Base-by-base conservation (phyloP, 2,113 vertebrate species). In the Phoxinus phoxinus region DNA sequence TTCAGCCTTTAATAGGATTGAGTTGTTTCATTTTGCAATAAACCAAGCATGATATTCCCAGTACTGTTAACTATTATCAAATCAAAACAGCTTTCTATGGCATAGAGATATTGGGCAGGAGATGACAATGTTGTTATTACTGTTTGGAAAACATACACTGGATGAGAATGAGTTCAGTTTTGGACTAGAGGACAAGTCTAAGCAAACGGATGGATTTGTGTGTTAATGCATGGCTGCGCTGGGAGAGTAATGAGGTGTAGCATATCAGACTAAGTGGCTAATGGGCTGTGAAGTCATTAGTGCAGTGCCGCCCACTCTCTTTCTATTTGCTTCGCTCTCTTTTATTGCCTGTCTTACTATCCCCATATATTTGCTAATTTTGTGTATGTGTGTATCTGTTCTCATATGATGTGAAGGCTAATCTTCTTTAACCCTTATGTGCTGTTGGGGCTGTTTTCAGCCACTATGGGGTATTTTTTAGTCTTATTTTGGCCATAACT, bases 271-370 rank as follows among this genome's bases (percentile, higher is more conserved):
- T 95, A 94, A 94, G 94, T 93, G 92, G 91, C 94, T 95, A 95
- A 95, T 95, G 94, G 93, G 92, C 92, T 94, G 94, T 94, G 93
- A 95, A 95, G 93, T 94, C 94, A 95, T 95, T 95, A 94, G 94
- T 93, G 93, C 93, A 92, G 87, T 88, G 93, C 89, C 90, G 92
- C 91, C 91, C 92, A 94, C 90, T 83, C 89, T 92, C 88, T 78
- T 91, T 90, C 91, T 86, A 87, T 91, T 88, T 87, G 88, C 89
- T 91, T 90, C 67, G 3, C 89, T 92, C 88, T 88, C 86, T 85
- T 35, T 83, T 27, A 78, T 32, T 67, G 30, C 59, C 21, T 48
- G 23, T 61, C 51, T 63, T 35, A 74, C 27, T 63, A 25, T 76
- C 11, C 59, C 19, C 44, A 46, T 41, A 19, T 86, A 65, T 77